phyloP scores from a whole-genome alignment of 2,797 vertebrate species.

The Echiichthys vipera region DNA sequence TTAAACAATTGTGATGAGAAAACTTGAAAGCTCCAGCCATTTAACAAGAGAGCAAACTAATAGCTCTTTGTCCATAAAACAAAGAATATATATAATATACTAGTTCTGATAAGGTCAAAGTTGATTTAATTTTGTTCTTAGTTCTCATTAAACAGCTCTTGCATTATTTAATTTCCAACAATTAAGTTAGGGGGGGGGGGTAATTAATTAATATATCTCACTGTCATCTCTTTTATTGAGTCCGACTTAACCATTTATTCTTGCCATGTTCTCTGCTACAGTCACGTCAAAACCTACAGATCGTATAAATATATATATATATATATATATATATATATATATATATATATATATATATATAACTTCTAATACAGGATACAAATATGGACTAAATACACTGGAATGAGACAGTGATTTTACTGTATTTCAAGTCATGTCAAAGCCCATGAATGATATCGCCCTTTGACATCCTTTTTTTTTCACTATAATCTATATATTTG shows the following conservation, averaged over 20 bases:
- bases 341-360: no score
- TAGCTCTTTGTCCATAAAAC: conserved; percentile 74
- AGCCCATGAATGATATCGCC: not conserved
- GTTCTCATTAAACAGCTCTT: conserved; percentile 86
- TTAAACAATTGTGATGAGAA: not conserved
- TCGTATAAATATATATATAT: no score
- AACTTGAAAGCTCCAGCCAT: not conserved
- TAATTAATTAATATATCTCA: conserved; percentile 70
- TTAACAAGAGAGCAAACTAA: conserved; percentile 68
- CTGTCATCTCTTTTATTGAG: conserved; percentile 8
- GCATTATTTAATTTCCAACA: conserved; percentile 87
- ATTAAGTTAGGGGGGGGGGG: conserved; percentile 74
- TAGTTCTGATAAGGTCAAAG: conserved; percentile 84
- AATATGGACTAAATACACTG: not conserved
- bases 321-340: no score
- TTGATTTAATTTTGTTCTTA: conserved; percentile 87
- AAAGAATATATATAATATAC: conserved; percentile 79
- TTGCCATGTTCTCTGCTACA: not conserved
- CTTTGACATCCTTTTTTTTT: not conserved
- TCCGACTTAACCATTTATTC: not conserved
- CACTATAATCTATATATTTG: not conserved
- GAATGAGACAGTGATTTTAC: not conserved
- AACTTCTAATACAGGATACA: not conserved
- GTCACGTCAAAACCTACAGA: not conserved
- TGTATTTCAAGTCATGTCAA: not conserved